Evolutionary conservation across 1,140 invertebrate genomes (phyloP).

Genomic region (Cotesia chilonis): DNA sequence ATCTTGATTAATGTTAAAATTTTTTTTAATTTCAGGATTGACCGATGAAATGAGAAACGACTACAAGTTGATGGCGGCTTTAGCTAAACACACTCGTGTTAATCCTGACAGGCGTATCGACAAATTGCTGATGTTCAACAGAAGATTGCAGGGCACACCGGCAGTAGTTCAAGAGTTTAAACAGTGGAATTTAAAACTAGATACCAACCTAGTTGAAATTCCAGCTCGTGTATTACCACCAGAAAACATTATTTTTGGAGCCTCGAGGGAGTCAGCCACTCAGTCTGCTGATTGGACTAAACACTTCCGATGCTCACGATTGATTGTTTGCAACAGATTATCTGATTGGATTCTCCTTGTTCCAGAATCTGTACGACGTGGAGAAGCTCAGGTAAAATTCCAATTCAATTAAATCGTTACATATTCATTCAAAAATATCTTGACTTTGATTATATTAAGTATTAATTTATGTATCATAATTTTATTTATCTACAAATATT

Average conservation of each 20-base stretch:
- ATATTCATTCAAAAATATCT: neutral
- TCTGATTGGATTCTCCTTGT: constrained; percentile 14
- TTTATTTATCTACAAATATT: neutral
- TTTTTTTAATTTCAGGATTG: constrained; percentile 52
- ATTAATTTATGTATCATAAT: neutral
- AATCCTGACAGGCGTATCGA: constrained; percentile 69
- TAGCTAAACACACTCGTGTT: constrained; percentile 73
- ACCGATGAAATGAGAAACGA: constrained; percentile 70
- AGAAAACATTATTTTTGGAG: constrained; percentile 11
- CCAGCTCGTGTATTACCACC: constrained; percentile 1
- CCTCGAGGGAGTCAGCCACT: neutral
- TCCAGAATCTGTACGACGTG: neutral
- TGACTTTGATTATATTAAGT: neutral
- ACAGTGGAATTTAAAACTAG: constrained; percentile 72
- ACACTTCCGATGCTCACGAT: neutral
- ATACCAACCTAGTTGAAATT: constrained; percentile 65
- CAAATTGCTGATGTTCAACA: constrained; percentile 71
- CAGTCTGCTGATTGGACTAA: constrained; percentile 9
- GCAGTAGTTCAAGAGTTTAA: constrained; percentile 68
- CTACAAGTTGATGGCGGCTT: constrained; percentile 70
- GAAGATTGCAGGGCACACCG: constrained; percentile 63
- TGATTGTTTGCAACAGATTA: neutral
- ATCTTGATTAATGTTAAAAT: constrained; percentile 50
- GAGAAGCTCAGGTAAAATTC: constrained; percentile 14
- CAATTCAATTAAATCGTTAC: neutral